Conservation (phyloP, 1,140 invertebrate genomes). For the Ceratitis capitata region DNA sequence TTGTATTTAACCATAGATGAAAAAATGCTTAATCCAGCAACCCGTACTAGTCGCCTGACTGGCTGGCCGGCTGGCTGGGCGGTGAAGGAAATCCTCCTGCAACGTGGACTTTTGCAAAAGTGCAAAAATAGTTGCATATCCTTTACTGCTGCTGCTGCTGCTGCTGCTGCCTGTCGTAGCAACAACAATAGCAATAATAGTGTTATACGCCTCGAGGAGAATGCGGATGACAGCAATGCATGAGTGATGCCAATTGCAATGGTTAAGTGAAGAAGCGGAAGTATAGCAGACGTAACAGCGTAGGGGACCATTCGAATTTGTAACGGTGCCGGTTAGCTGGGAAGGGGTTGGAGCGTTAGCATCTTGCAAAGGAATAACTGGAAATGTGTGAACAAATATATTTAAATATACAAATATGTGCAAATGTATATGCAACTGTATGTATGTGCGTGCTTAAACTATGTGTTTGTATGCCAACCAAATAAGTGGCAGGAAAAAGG, state of each 20-base stretch:
- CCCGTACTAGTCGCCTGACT: not conserved
- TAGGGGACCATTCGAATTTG: not conserved
- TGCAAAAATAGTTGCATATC: not conserved
- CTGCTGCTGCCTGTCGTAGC: not conserved
- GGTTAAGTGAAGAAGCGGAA: constrained; percentile 19
- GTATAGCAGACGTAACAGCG: not conserved
- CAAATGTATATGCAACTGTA: not conserved
- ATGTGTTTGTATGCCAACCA: not conserved
- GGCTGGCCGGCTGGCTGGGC: not conserved
- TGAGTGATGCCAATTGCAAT: constrained; percentile 30
- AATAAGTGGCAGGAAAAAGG: not conserved
- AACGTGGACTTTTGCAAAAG: not conserved
- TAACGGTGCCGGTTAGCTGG: not conserved
- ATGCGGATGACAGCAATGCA: not conserved
- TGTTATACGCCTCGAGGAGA: not conserved
- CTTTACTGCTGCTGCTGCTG: not conserved
- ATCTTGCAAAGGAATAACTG: not conserved
- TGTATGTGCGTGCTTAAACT: not conserved
- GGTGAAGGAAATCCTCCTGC: not conserved
- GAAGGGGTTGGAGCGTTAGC: not conserved
- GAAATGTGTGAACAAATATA: not conserved
- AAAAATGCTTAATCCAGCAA: not conserved
- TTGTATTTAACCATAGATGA: not conserved
- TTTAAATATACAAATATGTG: too few relatives aligned
- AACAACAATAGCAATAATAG: not conserved